These are phyloP conservation scores for Platycheirus albimanus DNA, from an alignment of 2,888 invertebrate genomes.

Conservation along the genomic window DNA sequence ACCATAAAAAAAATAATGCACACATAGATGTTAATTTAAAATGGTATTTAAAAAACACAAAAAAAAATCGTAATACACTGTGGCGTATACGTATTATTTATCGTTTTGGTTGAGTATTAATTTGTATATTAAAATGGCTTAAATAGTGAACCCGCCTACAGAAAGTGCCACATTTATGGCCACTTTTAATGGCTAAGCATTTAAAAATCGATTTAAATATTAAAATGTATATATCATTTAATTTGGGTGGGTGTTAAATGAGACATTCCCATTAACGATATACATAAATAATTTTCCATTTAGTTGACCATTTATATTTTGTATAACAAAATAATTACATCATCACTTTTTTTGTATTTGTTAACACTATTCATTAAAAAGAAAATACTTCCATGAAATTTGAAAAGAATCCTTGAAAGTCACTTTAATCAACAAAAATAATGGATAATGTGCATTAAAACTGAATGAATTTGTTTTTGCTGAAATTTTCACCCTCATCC, in stretches of 20 bases:
- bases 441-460: background rate
- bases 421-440: background rate
- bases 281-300: slow-evolving; percentile 22
- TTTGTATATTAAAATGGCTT: background rate
- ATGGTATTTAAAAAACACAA: background rate
- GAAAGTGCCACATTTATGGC: background rate
- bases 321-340: no score
- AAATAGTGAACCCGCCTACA: no score
- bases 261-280: slow-evolving; percentile 20
- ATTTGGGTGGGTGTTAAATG: slow-evolving; percentile 4
- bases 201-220: slow-evolving; percentile 52
- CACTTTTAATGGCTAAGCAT: slow-evolving; percentile 22
- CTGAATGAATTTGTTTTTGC: no score
- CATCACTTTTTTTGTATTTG: no score
- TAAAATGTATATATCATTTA: slow-evolving; percentile 9
- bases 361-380: no score
- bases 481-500: background rate
- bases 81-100: slow-evolving; percentile 43
- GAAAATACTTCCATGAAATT: background rate
- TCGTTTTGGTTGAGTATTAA: slow-evolving; percentile 23
- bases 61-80: background rate
- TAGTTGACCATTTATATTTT: slow-evolving; percentile 3
- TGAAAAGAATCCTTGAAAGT: background rate
- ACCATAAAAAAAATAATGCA: slow-evolving; percentile 4
- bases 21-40: slow-evolving; percentile 28